phyloP scores from a whole-genome alignment of 2,888 invertebrate species.

The Clitarchus hookeri region DNA sequence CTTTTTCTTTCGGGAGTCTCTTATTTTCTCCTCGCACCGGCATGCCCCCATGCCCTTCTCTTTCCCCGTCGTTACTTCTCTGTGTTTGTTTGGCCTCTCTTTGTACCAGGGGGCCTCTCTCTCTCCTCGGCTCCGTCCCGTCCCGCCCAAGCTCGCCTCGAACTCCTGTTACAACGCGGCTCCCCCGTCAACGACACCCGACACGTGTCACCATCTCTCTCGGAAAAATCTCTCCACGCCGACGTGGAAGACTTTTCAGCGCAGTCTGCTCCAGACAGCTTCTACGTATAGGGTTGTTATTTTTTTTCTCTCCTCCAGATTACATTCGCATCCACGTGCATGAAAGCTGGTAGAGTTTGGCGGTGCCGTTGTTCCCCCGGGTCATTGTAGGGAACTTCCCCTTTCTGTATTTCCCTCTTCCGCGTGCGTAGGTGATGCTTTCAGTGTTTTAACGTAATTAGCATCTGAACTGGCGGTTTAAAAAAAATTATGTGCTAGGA shows the following conservation, averaged over 20 bases:
- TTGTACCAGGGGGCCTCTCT: neutral
- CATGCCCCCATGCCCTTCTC: neutral
- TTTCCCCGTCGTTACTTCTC: neutral
- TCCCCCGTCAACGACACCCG: conserved; percentile 5
- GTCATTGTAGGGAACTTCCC: neutral
- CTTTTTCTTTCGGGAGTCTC: neutral
- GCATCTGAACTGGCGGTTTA: neutral
- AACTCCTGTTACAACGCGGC: neutral
- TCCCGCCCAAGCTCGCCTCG: neutral
- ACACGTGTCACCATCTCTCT: conserved; percentile 7
- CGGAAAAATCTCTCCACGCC: neutral
- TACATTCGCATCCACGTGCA: neutral
- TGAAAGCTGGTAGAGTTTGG: neutral
- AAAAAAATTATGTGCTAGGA: too few relatives aligned
- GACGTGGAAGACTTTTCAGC: neutral
- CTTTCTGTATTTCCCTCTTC: neutral
- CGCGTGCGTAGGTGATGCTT: neutral
- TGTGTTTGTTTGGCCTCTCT: neutral
- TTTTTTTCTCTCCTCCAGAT: neutral
- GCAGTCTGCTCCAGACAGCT: neutral
- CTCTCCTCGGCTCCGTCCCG: neutral
- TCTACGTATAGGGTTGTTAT: neutral
- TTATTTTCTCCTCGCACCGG: neutral
- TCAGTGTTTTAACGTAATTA: neutral
- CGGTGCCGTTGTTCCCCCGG: neutral